These are phyloP conservation scores for Magallana nippona DNA, from an alignment of 2,888 invertebrate genomes.

Conservation along the genomic window DNA sequence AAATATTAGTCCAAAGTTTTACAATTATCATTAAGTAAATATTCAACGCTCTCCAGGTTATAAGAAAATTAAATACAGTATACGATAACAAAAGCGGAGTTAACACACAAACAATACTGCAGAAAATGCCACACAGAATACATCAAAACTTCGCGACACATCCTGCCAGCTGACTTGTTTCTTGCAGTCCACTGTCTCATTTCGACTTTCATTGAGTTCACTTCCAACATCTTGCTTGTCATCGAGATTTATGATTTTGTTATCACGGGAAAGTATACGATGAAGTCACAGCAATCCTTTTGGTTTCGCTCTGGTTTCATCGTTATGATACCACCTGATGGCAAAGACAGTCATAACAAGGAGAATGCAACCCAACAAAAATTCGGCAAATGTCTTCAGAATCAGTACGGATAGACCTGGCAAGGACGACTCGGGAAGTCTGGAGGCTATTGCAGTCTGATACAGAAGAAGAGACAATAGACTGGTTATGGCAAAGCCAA, in stretches of 20 bases:
- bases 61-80: neutral
- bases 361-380: neutral
- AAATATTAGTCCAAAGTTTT: too few species aligned
- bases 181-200: neutral
- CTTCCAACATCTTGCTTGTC: neutral
- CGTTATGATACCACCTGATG: neutral
- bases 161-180: neutral
- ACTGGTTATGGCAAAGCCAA: neutral
- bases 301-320: neutral
- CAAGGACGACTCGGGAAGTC: neutral
- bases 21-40: too few species aligned
- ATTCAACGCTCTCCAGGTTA: neutral
- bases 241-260: neutral
- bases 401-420: neutral
- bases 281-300: neutral
- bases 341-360: neutral
- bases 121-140: neutral
- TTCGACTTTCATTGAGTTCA: neutral
- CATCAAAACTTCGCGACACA: neutral
- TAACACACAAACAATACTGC: neutral
- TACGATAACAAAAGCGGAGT: neutral
- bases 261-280: neutral
- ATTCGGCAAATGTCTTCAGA: slow-evolving; percentile 3
- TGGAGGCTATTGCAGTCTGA: slow-evolving; percentile 14
- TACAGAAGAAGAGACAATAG: neutral